Percentiles rank a stretch among this genome's conserved stretches.
phyloP scores from a whole-genome alignment of 2,113 vertebrate genomes.

The Aldabrachelys gigantea region DNA sequence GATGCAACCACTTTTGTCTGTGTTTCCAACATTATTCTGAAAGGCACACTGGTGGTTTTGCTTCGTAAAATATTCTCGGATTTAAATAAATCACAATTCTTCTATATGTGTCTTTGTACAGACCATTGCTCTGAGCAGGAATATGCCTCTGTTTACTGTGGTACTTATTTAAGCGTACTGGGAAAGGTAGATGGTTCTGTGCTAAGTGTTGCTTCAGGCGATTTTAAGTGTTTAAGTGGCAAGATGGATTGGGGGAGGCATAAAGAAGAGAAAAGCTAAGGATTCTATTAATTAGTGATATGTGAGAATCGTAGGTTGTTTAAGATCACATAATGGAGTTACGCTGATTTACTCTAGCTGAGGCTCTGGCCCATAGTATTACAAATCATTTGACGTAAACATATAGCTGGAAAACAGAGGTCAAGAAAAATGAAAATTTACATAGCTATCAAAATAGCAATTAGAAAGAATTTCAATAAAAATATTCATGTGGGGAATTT shows the following conservation, averaged over 20 bases:
- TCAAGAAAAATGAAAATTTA: background rate
- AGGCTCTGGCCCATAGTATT: background rate
- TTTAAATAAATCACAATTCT: background rate
- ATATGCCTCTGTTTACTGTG: background rate
- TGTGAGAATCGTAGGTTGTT: background rate
- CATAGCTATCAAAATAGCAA: background rate
- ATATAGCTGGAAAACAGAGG: background rate
- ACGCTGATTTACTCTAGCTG: background rate
- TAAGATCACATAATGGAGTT: background rate
- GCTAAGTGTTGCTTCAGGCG: background rate
- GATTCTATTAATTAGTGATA: background rate
- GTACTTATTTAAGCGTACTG: slow-evolving; percentile 6
- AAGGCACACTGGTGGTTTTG: background rate
- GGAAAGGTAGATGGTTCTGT: background rate
- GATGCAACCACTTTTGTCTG: background rate
- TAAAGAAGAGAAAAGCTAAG: background rate
- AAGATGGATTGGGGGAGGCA: background rate
- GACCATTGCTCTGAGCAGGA: slow-evolving; percentile 2
- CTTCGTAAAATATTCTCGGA: background rate
- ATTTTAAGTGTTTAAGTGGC: background rate
- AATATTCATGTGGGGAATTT: background rate
- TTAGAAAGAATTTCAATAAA: background rate
- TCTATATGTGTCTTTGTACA: background rate
- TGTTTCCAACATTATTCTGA: background rate
- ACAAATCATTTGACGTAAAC: background rate